Base-by-base conservation (phyloP, 2,113 vertebrate species). In the Zosterops borbonicus region DNA sequence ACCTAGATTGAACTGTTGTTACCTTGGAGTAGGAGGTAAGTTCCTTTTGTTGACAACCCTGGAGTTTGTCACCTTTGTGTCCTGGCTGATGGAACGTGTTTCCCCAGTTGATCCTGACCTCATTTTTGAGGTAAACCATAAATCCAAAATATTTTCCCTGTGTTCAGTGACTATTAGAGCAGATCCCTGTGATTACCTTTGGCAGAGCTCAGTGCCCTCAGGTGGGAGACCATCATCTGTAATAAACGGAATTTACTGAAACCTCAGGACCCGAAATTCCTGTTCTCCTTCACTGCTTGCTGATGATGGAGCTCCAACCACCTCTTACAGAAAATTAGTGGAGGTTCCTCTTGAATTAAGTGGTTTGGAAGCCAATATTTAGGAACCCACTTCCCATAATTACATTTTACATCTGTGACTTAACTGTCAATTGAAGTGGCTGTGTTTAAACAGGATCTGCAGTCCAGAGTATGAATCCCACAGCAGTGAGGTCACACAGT, bases 261-360 rank as follows among this genome's bases (percentile, higher is more conserved):
- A 41, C 75, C 55, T 44, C 64, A 44, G 78, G 86, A 96, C 78
- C 55, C 64, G 84, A 76, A 95, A 83, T 77, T 83, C 91, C 65
- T 65, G 65, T 89, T 73, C 31, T 79, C 18, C 52, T 56, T 37
- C n/a, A 2, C 60, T 47, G 75, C 49, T 50, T 42, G 55, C 39
- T 42, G 27, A 78, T 1, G 8, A 47, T 75, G 60, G 31, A 71
- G 49, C 71, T 76, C 39, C 76, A 87, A 8, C 58, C 49, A 44
- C n/a, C 46, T 84, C 87, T 78, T 68, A 56, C 8, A 76, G 78
- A 76, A 87, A 65, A 73, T 60, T 6, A 87, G 23, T 35, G 23
- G 63, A 74, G 46, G 35, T 68, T 84, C 44, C 67, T 17, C 73
- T 73, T 87, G 6, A 82, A 59, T 29, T 3, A 29, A 75, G 29